Evolutionary conservation across 2,888 invertebrate genomes (phyloP).

Genomic region (Orthonychiurus folsomi): DNA sequence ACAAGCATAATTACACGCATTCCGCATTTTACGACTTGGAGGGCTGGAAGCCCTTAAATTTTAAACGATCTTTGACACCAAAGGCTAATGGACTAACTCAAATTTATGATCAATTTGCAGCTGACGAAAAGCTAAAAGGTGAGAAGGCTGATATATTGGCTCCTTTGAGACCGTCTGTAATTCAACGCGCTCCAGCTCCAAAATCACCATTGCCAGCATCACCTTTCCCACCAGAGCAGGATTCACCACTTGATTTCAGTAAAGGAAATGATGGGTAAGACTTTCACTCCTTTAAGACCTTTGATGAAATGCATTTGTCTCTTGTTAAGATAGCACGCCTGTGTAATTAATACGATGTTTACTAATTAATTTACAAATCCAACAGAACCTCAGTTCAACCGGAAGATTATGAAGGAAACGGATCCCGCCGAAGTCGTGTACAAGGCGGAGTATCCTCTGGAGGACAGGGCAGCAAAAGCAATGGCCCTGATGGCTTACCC

Average conservation of each 20-base stretch:
- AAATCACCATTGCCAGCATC: conserved; percentile 40
- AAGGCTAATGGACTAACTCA: no score
- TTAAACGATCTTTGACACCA: no score
- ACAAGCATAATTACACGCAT: no score
- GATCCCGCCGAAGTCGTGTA: conserved; percentile 39
- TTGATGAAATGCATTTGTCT: no score
- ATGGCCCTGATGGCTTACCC: conserved; percentile 33
- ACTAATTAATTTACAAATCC: background rate
- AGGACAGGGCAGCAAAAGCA: conserved; percentile 32
- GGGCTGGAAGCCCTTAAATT: no score
- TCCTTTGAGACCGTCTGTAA: conserved; percentile 58
- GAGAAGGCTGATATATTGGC: conserved; percentile 33
- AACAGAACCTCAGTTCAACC: conserved; percentile 31
- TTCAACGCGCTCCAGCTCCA: conserved; percentile 62
- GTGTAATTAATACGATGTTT: background rate
- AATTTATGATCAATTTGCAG: background rate
- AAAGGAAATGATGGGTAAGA: conserved; percentile 35
- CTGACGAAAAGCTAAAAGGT: background rate
- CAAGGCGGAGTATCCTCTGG: conserved; percentile 35
- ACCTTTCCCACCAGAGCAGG: conserved; percentile 46
- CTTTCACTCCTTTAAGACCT: no score
- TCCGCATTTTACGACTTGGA: no score
- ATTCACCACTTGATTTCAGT: conserved; percentile 41
- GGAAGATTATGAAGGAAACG: conserved; percentile 40
- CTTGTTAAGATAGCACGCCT: background rate